Evolutionary conservation across 2,797 vertebrate genomes (phyloP), one percentile per base, ranked within the genome.

Genomic region (Taenioides sp.): DNA sequence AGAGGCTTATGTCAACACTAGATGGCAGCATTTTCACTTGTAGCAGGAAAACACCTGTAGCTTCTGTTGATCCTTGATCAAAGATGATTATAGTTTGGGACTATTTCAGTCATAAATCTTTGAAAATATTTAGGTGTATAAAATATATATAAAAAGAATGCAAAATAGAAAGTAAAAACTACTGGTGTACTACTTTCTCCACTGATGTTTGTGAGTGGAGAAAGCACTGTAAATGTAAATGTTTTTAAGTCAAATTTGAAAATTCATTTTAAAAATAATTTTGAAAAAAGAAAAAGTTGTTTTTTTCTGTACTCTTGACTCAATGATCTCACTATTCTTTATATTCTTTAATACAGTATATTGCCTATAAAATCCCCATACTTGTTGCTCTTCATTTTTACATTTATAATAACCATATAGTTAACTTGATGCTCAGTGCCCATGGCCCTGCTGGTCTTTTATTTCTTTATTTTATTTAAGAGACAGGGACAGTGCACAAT

Each of bases 21-120:
- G 93, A 80, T 88, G 93, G 93, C 89, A 89, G 89, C 90, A 89
- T 71, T 80, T 76, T 40, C 63, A 69, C 22, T 49, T 23, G 25
- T 60, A 73, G 11, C 28, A 60, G 31, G 20, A 3, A 20, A 11
- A 62, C 31, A 62, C 28, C 60, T 62, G 60, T 12, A 62, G 31
- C 10, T 37, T 60, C 2, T 58, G 40, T 12, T 12, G 40, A 22
- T 23, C 58, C 11, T 12, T 12, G 40, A 22, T 23, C 58, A 60
- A 16, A 14, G 4, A 6, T 14, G 22, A 59, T 28, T 7, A 31
- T 17, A 18, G 4, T 60, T 60, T 25, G 14, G 18, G 54, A 23
- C n/a, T 18, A 2, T 23, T 59, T 59, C 28, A 61, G 59, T 31
- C 18, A 31, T 60, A 7, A 7, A 28, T 28, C 14, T 31, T 0